Base-by-base conservation (phyloP, 2,113 vertebrate species). In the Phrynosoma platyrhinos region DNA sequence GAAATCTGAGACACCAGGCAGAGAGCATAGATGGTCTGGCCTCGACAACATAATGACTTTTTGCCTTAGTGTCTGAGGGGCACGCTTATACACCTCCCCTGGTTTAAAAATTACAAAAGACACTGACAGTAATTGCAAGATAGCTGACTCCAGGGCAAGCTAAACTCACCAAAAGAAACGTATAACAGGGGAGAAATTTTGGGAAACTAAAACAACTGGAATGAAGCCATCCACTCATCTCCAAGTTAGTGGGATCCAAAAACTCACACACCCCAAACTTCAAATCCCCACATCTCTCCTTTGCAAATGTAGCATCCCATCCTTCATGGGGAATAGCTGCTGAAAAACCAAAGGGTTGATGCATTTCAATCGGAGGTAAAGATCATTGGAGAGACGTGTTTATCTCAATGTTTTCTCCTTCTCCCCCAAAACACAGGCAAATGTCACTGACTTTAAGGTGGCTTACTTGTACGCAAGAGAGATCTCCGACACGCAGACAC, bases 161-260 rank as follows among this genome's bases (percentile, higher is more conserved):
- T 25, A 30, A 36, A 74, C 18, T 82, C 53, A 32, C 14, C 25
- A 30, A 9, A 42, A 68, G 20, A 74, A 84, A 84, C 25, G 30
- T 52, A 90, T 83, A 0, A 0, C 5, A 89, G 27, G 1, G 53
- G 0, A 55, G 40, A 21, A 13, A 6, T 3, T 2, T 2, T 0
- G 0, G 0, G 25, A 40, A 42, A 66, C 85, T 36, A 62, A 20
- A n/a, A 30, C 66, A 62, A 55, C 42, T 16, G 30, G 53, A 40
- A 1, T 13, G 13, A 6, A 36, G 4, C 36, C 14, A 62, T 62
- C 10, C 13, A 62, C 16, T 62, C 58, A 62, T 62, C 32, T 40
- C 55, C 52, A 40, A 42, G 5, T 32, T 14, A 74, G 36, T 1
- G 77, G 74, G 36, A 20, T n/a, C 7, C 12, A 21, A 14, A 68